A percentile compares a stretch with the other conserved stretches of the same genome.
Conservation (phyloP, 2,113 vertebrate genomes). For the Gallinago undulata region DNA sequence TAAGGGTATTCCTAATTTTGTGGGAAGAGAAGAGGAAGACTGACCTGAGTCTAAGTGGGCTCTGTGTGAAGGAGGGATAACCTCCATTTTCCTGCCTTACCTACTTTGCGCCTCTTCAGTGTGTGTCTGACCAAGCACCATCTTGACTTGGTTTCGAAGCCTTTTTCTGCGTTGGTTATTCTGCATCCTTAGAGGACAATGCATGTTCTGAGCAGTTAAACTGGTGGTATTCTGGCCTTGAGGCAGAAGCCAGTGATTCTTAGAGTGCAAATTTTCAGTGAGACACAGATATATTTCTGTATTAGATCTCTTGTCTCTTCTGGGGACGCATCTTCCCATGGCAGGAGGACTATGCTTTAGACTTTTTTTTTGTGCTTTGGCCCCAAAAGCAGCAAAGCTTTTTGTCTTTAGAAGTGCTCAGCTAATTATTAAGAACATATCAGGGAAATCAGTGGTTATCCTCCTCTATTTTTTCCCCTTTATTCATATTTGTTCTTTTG, state of each 20-base stretch:
- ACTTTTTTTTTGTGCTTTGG: neutral
- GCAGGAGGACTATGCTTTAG: neutral
- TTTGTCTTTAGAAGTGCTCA: neutral
- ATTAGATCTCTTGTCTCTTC: neutral
- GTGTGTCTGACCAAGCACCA: neutral
- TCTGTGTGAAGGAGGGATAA: neutral
- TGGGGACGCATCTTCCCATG: rapidly evolving
- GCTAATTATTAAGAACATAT: neutral
- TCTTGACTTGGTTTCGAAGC: neutral
- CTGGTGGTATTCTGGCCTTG: neutral
- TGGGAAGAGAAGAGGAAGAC: neutral
- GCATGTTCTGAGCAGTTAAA: neutral
- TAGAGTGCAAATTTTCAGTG: neutral
- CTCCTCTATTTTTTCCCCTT: rapidly evolving
- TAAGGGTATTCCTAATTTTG: neutral
- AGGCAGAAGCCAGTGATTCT: neutral
- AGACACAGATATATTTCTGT: neutral
- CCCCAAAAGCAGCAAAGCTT: neutral
- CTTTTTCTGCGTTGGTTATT: neutral
- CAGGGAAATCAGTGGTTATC: neutral
- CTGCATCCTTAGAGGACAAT: neutral
- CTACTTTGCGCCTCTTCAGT: neutral
- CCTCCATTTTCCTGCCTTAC: neutral
- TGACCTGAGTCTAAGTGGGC: neutral
- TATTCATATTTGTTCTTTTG: neutral